Percentiles rank a stretch among this genome's conserved stretches.
Conservation (phyloP, 2,888 invertebrate species). For the Escarpia spicata region DNA sequence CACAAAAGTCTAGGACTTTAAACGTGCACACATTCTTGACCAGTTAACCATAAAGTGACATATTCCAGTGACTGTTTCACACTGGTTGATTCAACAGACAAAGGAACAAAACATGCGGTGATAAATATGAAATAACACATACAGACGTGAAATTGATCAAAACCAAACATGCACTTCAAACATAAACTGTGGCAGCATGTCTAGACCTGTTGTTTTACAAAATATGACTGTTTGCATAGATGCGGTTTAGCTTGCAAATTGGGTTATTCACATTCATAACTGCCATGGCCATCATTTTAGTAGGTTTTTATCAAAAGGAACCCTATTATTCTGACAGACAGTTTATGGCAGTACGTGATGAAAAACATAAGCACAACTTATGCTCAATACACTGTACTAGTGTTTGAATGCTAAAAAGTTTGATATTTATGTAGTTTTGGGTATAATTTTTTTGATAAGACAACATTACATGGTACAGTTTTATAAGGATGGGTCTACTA, state of each 20-base stretch:
- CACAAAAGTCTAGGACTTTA: neutral
- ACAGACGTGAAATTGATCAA: neutral
- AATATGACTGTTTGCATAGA: neutral
- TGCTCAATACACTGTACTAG: neutral
- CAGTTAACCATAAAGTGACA: neutral
- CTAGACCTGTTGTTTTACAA: neutral
- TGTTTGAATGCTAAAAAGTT: neutral
- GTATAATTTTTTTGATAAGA: neutral
- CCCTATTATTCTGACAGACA: neutral
- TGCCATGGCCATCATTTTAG: neutral
- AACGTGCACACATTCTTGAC: too few species aligned
- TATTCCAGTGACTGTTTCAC: neutral
- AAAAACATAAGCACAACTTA: neutral
- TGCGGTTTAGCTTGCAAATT: slow-evolving; percentile 10
- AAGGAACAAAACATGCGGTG: neutral
- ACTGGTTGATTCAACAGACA: neutral
- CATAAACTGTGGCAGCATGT: neutral
- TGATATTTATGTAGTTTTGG: neutral
- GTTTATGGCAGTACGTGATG: neutral
- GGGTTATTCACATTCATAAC: neutral
- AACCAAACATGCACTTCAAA: neutral
- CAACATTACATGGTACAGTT: neutral
- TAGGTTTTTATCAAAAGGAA: neutral
- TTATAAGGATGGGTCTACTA: too few species aligned
- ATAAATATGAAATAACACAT: neutral